A percentile compares a stretch with the other conserved stretches of the same genome.
Evolutionary conservation across 92 coral and sea anemone species (phyloP).

Genomic region (Parazoanthus atlanticus): DNA sequence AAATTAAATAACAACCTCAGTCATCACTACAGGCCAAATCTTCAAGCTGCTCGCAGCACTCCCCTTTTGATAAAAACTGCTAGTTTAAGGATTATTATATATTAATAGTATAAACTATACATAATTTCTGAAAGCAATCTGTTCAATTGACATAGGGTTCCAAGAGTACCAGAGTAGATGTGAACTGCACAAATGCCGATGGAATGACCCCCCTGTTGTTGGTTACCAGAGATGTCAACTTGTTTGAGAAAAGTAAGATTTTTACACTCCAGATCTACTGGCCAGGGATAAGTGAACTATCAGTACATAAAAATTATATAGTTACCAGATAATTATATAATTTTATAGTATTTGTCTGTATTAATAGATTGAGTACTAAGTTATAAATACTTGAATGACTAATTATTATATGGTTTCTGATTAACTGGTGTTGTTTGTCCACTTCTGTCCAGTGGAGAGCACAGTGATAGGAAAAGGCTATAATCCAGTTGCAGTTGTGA

Average conservation of each 20-base stretch:
- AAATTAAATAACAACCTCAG: no score
- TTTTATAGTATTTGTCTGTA: not conserved
- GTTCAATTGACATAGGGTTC: conserved; percentile 61
- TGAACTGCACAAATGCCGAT: conserved; percentile 92
- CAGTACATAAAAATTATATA: not conserved
- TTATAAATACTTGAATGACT: no score
- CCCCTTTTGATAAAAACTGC: no score
- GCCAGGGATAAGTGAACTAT: not conserved
- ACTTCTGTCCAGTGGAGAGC: conserved; percentile 68
- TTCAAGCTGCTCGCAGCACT: no score
- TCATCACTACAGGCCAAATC: no score
- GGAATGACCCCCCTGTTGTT: conserved; percentile 90
- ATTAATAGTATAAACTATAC: no score
- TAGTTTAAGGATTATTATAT: no score
- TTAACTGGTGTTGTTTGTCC: not conserved
- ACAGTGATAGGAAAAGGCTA: conserved; percentile 74
- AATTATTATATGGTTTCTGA: not conserved
- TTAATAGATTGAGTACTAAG: no score
- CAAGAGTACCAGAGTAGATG: conserved; percentile 60
- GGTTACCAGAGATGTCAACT: conserved; percentile 87
- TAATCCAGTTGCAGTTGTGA: conserved; percentile 87
- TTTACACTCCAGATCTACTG: not conserved
- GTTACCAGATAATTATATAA: no score
- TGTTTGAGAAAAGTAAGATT: conserved; percentile 89
- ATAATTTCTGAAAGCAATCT: not conserved